Evolutionary conservation across 2,888 invertebrate species (phyloP), one percentile per base, ranked within the genome.

Genomic region (Carcina quercana): DNA sequence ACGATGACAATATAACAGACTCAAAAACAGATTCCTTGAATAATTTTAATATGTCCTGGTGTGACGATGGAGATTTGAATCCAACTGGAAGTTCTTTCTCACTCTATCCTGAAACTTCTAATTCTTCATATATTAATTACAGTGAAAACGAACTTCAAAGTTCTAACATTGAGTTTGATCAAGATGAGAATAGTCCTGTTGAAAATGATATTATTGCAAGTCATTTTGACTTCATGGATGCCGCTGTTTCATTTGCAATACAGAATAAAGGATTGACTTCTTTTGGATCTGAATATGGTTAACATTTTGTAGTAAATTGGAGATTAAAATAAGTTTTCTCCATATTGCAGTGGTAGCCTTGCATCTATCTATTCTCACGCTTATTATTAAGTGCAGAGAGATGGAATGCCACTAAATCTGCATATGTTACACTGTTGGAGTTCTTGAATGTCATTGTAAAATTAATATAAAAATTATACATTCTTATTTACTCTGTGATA

Each of bases 231-330:
- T 89, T 91, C 53, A 67, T 91, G 43, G 89, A 90, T 69, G 85
- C 89, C 29, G 91, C 91, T n/a, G 89, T 91, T n/a, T 85, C 88
- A 25, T 89, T 87, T 51, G 91, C 91, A 17, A 91, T 92, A 42
- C 87, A 89, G 58, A 89, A 89, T 59, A 91, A 91, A 67, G 91
- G 91, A 15, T 71, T 91, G 21, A 88, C 87, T 13, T 83, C 83
- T 15, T 76, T 78, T 50, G 74, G 73, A 7, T 69, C 66, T 29
- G 79, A 76, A 36, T 80, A 79, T 59, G 78, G 76, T 45, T 83
- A 82, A 73, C 12, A 12, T 24, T 24, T 11, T 11, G 6, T 24
- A 11, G n/a, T n/a, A n/a, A n/a, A n/a, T n/a, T n/a, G n/a, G n/a
- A n/a, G n/a, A n/a, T n/a, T n/a, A n/a, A n/a, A n/a, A n/a, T n/a